A percentile compares a stretch with the other conserved stretches of the same genome.
phyloP scores from a whole-genome alignment of 2,797 vertebrate genomes.

The Thamnophis elegans region DNA sequence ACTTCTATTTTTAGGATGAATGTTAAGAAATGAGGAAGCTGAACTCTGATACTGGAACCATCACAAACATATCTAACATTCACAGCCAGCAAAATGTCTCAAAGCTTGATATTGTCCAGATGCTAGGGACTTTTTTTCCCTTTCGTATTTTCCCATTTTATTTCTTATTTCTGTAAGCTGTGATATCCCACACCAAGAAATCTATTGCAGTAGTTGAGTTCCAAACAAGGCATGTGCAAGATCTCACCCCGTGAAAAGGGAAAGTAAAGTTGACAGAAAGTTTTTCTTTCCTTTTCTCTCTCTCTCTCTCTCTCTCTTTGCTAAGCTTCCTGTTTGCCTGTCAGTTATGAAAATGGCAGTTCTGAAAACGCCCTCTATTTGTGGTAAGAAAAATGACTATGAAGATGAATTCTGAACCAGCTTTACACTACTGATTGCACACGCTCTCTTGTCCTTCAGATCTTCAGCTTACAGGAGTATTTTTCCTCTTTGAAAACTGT shows the following conservation, averaged over 20 bases:
- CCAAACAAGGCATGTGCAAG: not conserved
- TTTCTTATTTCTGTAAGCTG: not conserved
- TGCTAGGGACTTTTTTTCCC: not conserved
- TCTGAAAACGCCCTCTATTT: not conserved
- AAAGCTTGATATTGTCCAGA: not conserved
- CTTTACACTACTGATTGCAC: not conserved
- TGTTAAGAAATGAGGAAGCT: not conserved
- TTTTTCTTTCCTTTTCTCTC: fast-evolving
- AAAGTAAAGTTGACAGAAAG: not conserved
- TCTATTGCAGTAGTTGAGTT: not conserved
- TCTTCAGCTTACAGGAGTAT: not conserved
- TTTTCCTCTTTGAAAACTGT: not conserved
- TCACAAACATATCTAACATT: not conserved
- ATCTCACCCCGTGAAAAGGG: not conserved
- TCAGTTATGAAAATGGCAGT: not conserved
- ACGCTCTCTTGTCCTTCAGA: not conserved
- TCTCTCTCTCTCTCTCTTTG: not conserved
- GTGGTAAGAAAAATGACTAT: not conserved
- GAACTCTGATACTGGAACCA: not conserved
- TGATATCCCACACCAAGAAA: not conserved
- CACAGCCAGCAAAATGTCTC: not conserved
- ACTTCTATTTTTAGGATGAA: not conserved
- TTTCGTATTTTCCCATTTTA: not conserved
- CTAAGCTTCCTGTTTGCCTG: not conserved
- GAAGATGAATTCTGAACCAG: not conserved